Evolutionary conservation across 2,888 invertebrate species (phyloP).

Genomic region (Mythimna impura): DNA sequence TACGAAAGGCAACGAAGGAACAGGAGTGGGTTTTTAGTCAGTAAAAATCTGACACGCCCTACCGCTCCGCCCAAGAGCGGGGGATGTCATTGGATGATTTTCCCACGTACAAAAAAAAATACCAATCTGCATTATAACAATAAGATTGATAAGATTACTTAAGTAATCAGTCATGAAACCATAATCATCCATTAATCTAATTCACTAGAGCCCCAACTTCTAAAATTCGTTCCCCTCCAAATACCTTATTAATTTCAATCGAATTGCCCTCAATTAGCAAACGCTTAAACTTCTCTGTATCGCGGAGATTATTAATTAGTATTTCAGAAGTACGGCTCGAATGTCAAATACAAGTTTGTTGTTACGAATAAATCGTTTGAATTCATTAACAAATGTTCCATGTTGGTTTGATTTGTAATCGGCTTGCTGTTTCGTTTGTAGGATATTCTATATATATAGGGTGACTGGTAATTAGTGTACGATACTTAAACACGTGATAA

Average conservation of each 20-base stretch:
- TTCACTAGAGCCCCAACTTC: not conserved
- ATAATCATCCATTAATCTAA: not conserved
- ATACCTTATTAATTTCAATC: conserved; percentile 44
- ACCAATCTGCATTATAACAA: too few species aligned
- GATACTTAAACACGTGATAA: too few species aligned
- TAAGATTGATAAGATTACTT: not conserved
- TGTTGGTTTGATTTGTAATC: conserved; percentile 23
- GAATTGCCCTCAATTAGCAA: conserved; percentile 40
- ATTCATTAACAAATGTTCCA: conserved; percentile 28
- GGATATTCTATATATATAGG: not conserved
- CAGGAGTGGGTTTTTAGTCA: too few species aligned
- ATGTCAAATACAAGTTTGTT: conserved; percentile 30
- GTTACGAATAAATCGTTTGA: conserved; percentile 15
- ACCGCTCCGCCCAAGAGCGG: too few species aligned
- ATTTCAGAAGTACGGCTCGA: conserved; percentile 14
- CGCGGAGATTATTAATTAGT: conserved; percentile 41
- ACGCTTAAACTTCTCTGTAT: conserved; percentile 32
- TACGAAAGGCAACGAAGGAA: too few species aligned
- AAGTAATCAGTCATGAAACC: not conserved
- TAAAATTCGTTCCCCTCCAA: not conserved
- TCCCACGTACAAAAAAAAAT: too few species aligned
- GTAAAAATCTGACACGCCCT: too few species aligned
- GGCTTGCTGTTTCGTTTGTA: conserved; percentile 14
- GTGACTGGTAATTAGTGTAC: too few species aligned
- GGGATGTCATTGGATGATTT: too few species aligned